phyloP scores from a whole-genome alignment of 2,797 vertebrate genomes.

The Huso huso region DNA sequence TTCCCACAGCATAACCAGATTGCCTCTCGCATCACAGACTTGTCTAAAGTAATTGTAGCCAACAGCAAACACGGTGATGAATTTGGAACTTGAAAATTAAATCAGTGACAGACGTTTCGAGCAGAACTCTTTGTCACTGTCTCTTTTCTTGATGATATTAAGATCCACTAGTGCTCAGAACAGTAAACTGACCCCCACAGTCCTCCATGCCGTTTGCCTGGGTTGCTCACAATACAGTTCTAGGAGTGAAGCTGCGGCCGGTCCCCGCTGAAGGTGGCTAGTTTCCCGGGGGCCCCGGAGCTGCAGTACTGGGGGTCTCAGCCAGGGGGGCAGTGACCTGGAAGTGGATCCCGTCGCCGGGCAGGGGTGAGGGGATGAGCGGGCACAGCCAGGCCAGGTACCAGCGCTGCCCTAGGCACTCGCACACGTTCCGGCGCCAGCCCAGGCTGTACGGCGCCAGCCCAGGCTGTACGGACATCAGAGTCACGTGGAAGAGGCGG shows the following conservation, averaged over 20 bases:
- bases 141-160: no score
- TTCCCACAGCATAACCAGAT: no score
- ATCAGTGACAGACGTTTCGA: not conserved
- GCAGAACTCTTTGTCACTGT: not conserved
- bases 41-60: no score
- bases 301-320: conserved; percentile 29
- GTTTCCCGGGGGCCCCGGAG: not conserved
- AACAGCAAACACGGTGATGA: no score
- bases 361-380: conserved; percentile 67
- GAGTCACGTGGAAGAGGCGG: conserved; percentile 74
- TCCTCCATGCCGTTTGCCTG: no score
- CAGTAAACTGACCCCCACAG: no score
- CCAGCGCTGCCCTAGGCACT: conserved; percentile 68
- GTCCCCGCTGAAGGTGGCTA: not conserved
- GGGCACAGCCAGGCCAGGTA: conserved; percentile 75
- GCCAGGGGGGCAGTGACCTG: conserved; percentile 58
- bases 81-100: no score
- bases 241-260: no score
- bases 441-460: conserved; percentile 69
- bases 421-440: conserved; percentile 53
- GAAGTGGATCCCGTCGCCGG: conserved; percentile 77
- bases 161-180: no score
- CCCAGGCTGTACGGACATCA: conserved; percentile 71
- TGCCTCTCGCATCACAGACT: no score
- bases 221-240: not conserved